phyloP scores from a whole-genome alignment of 2,113 vertebrate species.

The Bos taurus region DNA sequence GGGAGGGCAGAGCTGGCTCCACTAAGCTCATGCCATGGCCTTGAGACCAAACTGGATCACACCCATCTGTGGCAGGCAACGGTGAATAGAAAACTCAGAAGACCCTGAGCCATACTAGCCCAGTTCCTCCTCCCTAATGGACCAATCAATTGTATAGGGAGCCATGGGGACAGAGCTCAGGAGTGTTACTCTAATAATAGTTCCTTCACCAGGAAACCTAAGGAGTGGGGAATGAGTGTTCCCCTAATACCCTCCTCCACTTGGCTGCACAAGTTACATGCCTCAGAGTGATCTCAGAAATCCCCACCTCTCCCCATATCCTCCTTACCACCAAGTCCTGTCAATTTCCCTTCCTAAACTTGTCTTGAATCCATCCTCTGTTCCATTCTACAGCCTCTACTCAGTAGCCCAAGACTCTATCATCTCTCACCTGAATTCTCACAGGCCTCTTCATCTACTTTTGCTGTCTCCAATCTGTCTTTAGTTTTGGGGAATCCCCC shows the following conservation, averaged over 20 bases:
- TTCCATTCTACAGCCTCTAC: neutral
- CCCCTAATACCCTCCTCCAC: neutral
- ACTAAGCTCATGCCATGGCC: neutral
- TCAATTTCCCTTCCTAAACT: neutral
- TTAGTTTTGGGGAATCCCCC: neutral
- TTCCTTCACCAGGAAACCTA: neutral
- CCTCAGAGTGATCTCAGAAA: neutral
- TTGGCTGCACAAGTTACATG: neutral
- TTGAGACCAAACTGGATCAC: neutral
- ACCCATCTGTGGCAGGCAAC: neutral
- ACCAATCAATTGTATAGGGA: neutral
- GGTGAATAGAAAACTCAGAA: neutral
- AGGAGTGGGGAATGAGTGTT: neutral
- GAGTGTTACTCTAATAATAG: neutral
- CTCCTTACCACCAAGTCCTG: neutral
- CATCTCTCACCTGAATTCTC: neutral
- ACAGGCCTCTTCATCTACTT: neutral
- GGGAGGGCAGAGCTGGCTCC: neutral
- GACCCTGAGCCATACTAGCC: neutral
- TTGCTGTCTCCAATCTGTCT: neutral
- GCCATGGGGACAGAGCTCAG: neutral
- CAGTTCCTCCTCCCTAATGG: neutral
- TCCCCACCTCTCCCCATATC: neutral
- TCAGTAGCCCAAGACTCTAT: neutral
- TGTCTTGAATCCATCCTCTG: neutral